phyloP scores from a whole-genome alignment of 2,888 invertebrate genomes.

The Luperina nickerlii region DNA sequence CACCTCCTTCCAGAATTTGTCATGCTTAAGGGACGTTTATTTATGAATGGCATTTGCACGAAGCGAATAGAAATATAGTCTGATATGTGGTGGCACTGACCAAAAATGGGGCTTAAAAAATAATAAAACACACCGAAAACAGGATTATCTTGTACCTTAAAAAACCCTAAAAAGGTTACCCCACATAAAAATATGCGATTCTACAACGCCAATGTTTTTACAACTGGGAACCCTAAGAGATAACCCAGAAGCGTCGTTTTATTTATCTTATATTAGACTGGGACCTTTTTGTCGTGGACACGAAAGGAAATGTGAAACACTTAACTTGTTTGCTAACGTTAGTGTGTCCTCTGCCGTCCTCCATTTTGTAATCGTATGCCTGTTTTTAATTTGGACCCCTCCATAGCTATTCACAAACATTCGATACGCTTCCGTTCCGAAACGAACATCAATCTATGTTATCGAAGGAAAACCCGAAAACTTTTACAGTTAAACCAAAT shows the following conservation, averaged over 20 bases:
- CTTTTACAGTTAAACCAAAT: not conserved
- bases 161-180: constrained; percentile 15
- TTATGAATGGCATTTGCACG: not conserved
- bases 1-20: not conserved
- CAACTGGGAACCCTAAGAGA: constrained; percentile 31
- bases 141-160: constrained; percentile 27
- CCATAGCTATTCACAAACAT: not conserved
- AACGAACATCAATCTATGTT: not conserved
- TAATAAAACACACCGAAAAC: constrained; percentile 8
- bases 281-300: constrained; percentile 40
- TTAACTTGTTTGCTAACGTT: constrained; percentile 18
- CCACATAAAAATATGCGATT: constrained; percentile 47
- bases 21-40: not conserved
- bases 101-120: not conserved
- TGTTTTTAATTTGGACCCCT: not conserved
- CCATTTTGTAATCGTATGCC: not conserved
- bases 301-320: constrained; percentile 35
- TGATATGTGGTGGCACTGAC: not conserved
- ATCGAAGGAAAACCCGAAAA: not conserved
- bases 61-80: not conserved
- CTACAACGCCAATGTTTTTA: constrained; percentile 49
- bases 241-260: constrained; percentile 46
- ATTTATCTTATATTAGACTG: constrained; percentile 49
- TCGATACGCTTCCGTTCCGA: not conserved
- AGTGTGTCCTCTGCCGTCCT: not conserved